Evolutionary conservation across 2,797 vertebrate species (phyloP).

Genomic region (Microchirus variegatus): DNA sequence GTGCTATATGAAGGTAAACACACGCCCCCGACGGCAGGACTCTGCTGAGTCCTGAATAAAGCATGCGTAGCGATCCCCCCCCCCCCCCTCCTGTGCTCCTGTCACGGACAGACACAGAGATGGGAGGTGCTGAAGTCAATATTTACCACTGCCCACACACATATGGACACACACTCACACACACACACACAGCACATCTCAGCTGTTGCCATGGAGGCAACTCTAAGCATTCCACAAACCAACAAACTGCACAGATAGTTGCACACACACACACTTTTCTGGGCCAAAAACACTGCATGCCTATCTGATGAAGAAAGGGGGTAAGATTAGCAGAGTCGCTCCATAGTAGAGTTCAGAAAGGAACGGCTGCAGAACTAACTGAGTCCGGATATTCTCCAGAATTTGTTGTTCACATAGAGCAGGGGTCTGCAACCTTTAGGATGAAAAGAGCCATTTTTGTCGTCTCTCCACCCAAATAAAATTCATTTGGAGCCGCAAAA

Average conservation of each 20-base stretch:
- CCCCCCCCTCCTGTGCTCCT: slow-evolving; percentile 31
- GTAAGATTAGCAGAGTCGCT: slow-evolving; percentile 38
- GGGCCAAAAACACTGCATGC: slow-evolving; percentile 45
- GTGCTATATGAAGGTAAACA: slow-evolving; percentile 60
- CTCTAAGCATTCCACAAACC: slow-evolving; percentile 77
- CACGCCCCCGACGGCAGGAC: slow-evolving; percentile 44
- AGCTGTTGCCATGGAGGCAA: slow-evolving; percentile 72
- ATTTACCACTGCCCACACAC: slow-evolving; percentile 72
- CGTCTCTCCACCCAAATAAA: too few species aligned
- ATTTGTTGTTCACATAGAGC: too few species aligned
- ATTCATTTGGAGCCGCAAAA: too few species aligned
- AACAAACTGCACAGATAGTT: slow-evolving; percentile 56
- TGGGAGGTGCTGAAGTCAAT: slow-evolving; percentile 77
- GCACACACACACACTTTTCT: slow-evolving; percentile 43
- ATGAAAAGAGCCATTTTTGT: too few species aligned
- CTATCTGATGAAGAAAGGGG: slow-evolving; percentile 52
- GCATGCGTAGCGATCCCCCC: slow-evolving; percentile 33
- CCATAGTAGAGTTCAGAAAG: neutral
- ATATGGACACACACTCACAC: slow-evolving; percentile 35
- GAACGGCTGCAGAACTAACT: too few species aligned
- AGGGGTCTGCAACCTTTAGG: too few species aligned
- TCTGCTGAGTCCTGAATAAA: slow-evolving; percentile 56
- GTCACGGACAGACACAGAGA: slow-evolving; percentile 61
- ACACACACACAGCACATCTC: slow-evolving; percentile 32
- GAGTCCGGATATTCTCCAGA: too few species aligned